Percentiles rank a stretch among this genome's conserved stretches.
Evolutionary conservation across 2,113 vertebrate genomes (phyloP).

Genomic region (crab-eating macaque (Macaca fascicularis)): T2T-MFA8v1.1 NC_088388.1:127476001-127476500

Average conservation of each 20-base stretch:
- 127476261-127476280: too few relatives aligned
- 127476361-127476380: neutral
- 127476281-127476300: neutral
- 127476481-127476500: neutral
- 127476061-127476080: neutral
- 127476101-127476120: neutral
- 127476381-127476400: neutral
- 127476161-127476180: neutral
- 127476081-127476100: neutral
- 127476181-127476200: too few relatives aligned
- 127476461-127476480: neutral
- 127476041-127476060: neutral
- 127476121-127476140: neutral
- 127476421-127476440: neutral
- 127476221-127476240: too few relatives aligned
- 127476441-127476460: neutral
- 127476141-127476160: neutral
- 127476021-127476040: neutral
- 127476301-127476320: neutral
- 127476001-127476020: neutral
- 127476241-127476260: too few relatives aligned
- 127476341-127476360: neutral
- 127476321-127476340: neutral
- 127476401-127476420: neutral
- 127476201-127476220: too few relatives aligned